Conservation (phyloP, 2,888 invertebrate species). For the Endotricha flammealis region DNA sequence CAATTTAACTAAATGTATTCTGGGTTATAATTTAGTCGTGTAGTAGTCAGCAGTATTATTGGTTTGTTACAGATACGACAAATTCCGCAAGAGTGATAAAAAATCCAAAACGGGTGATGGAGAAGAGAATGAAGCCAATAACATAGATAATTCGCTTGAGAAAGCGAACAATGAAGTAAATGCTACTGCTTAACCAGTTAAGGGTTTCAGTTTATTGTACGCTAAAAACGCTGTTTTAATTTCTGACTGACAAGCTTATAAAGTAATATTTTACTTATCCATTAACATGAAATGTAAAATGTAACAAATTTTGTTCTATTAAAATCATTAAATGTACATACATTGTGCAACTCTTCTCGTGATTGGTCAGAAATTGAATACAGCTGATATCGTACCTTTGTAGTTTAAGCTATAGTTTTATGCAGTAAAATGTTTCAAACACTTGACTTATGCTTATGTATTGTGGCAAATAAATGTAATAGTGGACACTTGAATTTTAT, state of each 20-base stretch:
- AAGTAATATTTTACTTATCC: no score
- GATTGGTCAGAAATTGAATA: no score
- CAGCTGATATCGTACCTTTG: no score
- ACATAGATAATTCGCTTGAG: constrained; percentile 49
- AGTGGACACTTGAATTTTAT: background rate
- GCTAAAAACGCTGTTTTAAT: constrained; percentile 4
- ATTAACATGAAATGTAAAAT: no score
- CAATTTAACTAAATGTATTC: no score
- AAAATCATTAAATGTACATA: constrained; percentile 1
- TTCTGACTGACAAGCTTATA: no score
- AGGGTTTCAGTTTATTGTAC: background rate
- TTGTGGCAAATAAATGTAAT: background rate
- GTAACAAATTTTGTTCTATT: background rate
- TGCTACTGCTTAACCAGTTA: constrained; percentile 36
- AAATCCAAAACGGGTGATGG: constrained; percentile 60
- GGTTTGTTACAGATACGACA: constrained; percentile 73
- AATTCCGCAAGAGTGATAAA: constrained; percentile 82
- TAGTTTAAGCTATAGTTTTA: background rate
- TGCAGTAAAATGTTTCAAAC: background rate
- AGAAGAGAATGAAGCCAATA: constrained; percentile 50
- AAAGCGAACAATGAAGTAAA: constrained; percentile 52
- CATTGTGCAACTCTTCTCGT: no score
- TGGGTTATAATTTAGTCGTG: no score
- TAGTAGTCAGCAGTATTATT: constrained; percentile 1
- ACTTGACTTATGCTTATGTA: background rate